Evolutionary conservation across 2,797 vertebrate species (phyloP).

Genomic region (Scolopax bukidnonensis): DNA sequence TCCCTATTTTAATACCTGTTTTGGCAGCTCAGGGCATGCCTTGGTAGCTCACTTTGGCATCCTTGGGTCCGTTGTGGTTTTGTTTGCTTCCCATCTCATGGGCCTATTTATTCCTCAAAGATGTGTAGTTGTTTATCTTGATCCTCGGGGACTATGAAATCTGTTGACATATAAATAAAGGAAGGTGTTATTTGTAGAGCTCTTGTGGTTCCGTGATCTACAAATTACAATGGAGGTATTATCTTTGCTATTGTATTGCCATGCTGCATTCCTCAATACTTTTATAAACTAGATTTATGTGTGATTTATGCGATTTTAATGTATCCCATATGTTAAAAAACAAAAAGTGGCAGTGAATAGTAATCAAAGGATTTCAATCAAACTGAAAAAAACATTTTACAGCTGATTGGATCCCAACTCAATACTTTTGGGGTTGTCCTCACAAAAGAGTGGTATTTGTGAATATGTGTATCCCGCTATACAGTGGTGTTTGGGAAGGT

Average conservation of each 20-base stretch:
- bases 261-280: not conserved
- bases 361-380: not conserved
- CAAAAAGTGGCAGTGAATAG: not conserved
- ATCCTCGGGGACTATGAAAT: constrained; percentile 26
- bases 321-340: not conserved
- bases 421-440: not conserved
- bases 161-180: constrained; percentile 63
- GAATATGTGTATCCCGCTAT: fast-evolving
- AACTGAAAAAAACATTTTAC: not conserved
- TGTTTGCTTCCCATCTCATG: not conserved
- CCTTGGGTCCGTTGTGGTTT: constrained; percentile 6
- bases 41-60: not conserved
- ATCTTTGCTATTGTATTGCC: not conserved
- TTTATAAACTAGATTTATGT: not conserved
- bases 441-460: not conserved
- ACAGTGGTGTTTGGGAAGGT: not conserved
- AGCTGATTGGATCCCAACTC: not conserved
- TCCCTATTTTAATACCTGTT: not conserved
- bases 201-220: constrained; percentile 24
- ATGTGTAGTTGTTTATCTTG: constrained; percentile 35
- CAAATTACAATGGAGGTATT: not conserved
- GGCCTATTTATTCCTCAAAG: not conserved
- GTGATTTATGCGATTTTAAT: not conserved
- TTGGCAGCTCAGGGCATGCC: constrained; percentile 6
- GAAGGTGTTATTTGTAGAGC: not conserved